Percentiles rank a stretch among this genome's conserved stretches.
phyloP scores from a whole-genome alignment of 2,888 invertebrate genomes.

The Ctenicera cuprea region DNA sequence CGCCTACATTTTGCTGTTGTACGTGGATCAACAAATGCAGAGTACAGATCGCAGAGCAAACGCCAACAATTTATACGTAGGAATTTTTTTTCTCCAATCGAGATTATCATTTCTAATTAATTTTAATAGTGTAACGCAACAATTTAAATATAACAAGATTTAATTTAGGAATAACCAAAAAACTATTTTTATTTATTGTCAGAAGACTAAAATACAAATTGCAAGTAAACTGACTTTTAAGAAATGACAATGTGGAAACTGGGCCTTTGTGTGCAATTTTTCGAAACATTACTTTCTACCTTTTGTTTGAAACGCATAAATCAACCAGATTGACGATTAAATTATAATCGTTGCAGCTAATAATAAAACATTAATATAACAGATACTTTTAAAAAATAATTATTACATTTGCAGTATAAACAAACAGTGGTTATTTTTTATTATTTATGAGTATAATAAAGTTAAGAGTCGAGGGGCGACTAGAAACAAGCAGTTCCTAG shows the following conservation, averaged over 20 bases:
- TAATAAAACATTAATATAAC: not conserved
- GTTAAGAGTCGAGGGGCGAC: slow-evolving; percentile 18
- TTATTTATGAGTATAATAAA: slow-evolving; percentile 35
- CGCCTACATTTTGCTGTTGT: not conserved
- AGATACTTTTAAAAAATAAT: slow-evolving; percentile 15
- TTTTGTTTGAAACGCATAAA: not conserved
- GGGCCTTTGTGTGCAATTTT: too few species aligned
- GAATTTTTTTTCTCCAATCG: too few species aligned
- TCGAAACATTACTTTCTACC: not conserved
- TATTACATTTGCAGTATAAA: slow-evolving; percentile 22
- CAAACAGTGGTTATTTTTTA: slow-evolving; percentile 35
- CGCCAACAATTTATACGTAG: too few species aligned
- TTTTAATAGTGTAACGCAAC: too few species aligned
- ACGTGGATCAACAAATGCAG: not conserved
- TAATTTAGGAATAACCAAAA: too few species aligned
- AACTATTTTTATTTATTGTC: too few species aligned
- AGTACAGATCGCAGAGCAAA: too few species aligned
- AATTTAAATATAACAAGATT: not conserved
- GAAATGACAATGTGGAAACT: too few species aligned
- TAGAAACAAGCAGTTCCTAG: slow-evolving; percentile 27
- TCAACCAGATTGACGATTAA: not conserved
- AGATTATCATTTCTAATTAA: too few species aligned
- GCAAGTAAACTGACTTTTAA: too few species aligned
- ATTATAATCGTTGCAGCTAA: not conserved
- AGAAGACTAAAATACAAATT: too few species aligned